These are phyloP conservation scores for Podarcis raffonei DNA, from an alignment of 2,113 vertebrate genomes.

Conservation along the genomic window DNA sequence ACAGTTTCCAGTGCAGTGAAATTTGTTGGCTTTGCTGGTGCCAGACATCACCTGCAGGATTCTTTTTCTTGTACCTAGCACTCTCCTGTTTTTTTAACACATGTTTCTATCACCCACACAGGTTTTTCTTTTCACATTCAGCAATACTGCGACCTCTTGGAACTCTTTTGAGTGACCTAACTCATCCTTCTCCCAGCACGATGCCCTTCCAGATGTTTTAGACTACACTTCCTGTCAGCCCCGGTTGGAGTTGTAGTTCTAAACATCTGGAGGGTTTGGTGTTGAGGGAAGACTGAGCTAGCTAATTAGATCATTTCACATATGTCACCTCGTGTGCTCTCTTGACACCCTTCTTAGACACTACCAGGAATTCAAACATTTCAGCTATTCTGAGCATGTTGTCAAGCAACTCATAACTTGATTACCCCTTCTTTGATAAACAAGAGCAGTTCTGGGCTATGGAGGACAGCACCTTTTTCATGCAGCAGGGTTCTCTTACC, in stretches of 20 bases:
- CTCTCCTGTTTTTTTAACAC: neutral
- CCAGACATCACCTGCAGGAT: neutral
- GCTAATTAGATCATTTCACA: neutral
- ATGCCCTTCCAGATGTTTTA: too few species aligned
- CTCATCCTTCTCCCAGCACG: too few species aligned
- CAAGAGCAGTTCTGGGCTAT: neutral
- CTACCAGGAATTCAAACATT: neutral
- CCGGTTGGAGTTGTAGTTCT: too few species aligned
- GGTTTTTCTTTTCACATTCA: neutral
- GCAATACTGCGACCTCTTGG: neutral
- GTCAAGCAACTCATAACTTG: neutral
- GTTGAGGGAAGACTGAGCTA: too few species aligned
- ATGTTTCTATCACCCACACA: neutral
- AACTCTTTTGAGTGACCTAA: neutral
- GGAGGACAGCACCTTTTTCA: neutral
- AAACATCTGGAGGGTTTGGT: too few species aligned
- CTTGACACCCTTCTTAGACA: neutral
- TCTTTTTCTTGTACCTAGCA: neutral
- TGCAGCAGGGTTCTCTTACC: neutral
- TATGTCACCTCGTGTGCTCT: neutral
- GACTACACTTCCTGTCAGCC: too few species aligned
- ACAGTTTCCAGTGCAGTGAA: neutral
- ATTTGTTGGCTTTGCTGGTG: neutral
- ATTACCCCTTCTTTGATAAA: slow-evolving; percentile 21
- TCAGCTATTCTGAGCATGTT: neutral